These are phyloP conservation scores for Nebria salina DNA, from an alignment of 2,888 invertebrate genomes.

Conservation along the genomic window DNA sequence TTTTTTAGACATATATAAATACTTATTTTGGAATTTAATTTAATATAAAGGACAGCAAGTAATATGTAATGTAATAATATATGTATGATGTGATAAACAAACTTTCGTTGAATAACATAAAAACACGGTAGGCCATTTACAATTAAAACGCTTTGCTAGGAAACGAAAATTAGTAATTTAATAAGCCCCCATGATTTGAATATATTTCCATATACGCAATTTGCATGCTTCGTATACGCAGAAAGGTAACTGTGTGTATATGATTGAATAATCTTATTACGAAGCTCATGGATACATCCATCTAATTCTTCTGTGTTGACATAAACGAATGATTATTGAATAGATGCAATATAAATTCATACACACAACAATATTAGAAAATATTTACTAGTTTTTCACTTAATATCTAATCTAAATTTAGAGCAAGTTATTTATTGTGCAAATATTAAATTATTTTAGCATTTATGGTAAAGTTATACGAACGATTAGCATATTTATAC, in stretches of 20 bases:
- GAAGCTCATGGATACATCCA: conserved; percentile 48
- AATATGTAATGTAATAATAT: background rate
- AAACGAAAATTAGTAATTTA: conserved; percentile 47
- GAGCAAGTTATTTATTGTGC: background rate
- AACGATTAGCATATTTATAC: conserved; percentile 45
- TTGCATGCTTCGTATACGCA: conserved; percentile 48
- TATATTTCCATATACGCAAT: conserved; percentile 48
- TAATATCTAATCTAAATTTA: background rate
- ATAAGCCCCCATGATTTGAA: conserved; percentile 49
- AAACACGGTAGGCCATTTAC: conserved; percentile 14
- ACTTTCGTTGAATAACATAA: conserved; percentile 10
- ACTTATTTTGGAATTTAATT: background rate
- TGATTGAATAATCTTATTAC: conserved; percentile 37
- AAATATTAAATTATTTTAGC: background rate
- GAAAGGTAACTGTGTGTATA: conserved; percentile 41
- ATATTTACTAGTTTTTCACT: background rate
- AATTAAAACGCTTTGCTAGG: conserved; percentile 13
- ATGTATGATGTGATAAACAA: conserved; percentile 8
- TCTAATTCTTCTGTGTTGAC: background rate
- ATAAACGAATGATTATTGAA: background rate
- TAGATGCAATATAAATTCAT: background rate
- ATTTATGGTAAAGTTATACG: conserved; percentile 10
- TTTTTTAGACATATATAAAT: background rate
- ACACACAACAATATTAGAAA: background rate
- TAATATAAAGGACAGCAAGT: background rate